These are phyloP conservation scores for Pachycephala philippinensis DNA, from an alignment of 2,113 vertebrate species.

Conservation along the genomic window DNA sequence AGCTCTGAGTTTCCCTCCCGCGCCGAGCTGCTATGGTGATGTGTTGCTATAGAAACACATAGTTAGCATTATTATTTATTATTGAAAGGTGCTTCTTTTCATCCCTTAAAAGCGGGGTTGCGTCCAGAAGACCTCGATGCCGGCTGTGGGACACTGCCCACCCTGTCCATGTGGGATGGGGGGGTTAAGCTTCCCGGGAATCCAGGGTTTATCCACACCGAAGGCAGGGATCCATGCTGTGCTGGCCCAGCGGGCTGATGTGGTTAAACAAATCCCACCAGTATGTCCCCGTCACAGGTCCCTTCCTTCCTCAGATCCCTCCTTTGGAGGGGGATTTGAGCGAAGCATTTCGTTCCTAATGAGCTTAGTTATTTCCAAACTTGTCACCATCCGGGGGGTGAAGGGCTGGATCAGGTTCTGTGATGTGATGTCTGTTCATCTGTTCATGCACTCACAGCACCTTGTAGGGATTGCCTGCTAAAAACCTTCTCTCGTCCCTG, in stretches of 20 bases:
- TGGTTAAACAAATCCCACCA: conserved; percentile 55
- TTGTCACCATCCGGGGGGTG: conserved; percentile 7
- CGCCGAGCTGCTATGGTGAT: conserved; percentile 61
- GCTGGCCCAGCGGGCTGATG: conserved; percentile 2
- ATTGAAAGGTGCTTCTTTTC: conserved; percentile 50
- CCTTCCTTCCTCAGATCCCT: not conserved
- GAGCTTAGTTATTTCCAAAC: conserved; percentile 3
- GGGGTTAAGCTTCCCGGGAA: not conserved
- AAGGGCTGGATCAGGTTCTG: not conserved
- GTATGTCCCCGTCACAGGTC: not conserved
- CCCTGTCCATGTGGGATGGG: not conserved
- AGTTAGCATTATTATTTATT: conserved; percentile 66
- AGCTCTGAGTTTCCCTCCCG: conserved; percentile 35
- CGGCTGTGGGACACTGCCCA: not conserved
- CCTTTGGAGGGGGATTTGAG: conserved; percentile 43
- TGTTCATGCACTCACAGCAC: conserved; percentile 27
- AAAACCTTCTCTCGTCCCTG: conserved; percentile 32
- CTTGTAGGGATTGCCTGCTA: not conserved
- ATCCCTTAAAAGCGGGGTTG: not conserved
- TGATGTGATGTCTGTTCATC: not conserved
- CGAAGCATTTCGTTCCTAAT: not conserved
- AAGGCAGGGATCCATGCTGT: not conserved
- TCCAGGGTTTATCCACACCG: not conserved
- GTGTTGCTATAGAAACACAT: conserved; percentile 68
- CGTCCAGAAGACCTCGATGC: not conserved